Base-by-base conservation (phyloP, 2,797 vertebrate species). In the Synaphobranchus kaupii region DNA sequence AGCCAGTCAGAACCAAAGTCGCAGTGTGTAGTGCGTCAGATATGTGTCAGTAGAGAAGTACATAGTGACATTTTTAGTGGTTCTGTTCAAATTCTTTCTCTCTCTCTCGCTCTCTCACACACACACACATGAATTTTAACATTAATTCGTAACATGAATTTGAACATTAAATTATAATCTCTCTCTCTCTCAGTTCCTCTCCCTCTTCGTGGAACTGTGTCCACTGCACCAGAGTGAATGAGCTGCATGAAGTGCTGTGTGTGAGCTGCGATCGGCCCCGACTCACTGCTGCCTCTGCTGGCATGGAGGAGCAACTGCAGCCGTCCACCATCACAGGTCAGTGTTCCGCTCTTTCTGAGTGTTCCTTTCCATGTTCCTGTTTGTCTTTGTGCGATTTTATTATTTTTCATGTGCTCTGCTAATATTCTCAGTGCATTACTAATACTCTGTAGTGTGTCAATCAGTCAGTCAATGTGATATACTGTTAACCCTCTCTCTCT, bases 211-310 rank as follows among this genome's bases (percentile, higher is more conserved):
- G 97, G 97, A 90, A 90, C 31, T 98, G 97, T 88, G 90, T 93
- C 47, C 92, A 96, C 89, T 98, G 97, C 88, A 92, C 91, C 25
- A 94, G 93, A 83, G 89, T 95, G 76, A 98, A 98, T 91, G 93
- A 94, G 0, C 90, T 93, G 54, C 95, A 94, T 88, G 92, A 95
- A 3, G 94, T 97, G 88, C 93, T 98, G 87, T 98, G 97, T 92
- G 93, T 93, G 58, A 94, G 92, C 60, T 98, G 97, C 90, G 94
- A 97, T 86, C 94, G 93, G 25, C 97, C 97, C 17, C 95, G 96
- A 13, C 58, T 94, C 84, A 93, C 94, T 47, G 9, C 93, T 48
- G 87, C 90, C 86, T 88, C 89, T 2, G 92, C 91, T 84, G 44
- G 81, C 25, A 87, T 86, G 4, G 94, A 95, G 39, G 94, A 96